These are phyloP conservation scores for Pollachius pollachius DNA, from an alignment of 2,113 vertebrate species.

Conservation along the genomic window DNA sequence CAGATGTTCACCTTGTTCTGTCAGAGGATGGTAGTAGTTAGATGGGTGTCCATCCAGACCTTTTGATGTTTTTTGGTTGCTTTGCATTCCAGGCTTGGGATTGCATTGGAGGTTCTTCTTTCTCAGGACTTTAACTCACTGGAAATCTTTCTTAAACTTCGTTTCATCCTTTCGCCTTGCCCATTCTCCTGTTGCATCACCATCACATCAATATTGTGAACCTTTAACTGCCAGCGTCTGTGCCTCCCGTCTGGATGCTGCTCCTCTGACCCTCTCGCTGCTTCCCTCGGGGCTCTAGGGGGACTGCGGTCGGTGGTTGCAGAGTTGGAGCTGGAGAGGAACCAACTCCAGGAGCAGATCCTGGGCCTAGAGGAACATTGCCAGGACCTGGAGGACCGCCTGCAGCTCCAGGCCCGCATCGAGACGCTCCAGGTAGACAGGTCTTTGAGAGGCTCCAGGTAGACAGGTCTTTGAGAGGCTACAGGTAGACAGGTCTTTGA, in stretches of 20 bases:
- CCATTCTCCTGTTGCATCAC: background rate
- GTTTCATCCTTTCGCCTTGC: background rate
- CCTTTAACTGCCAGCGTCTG: background rate
- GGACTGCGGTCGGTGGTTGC: conserved; percentile 86
- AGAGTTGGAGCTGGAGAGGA: conserved; percentile 88
- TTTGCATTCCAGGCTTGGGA: background rate
- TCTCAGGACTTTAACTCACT: background rate
- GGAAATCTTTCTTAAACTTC: background rate
- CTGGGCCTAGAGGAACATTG: conserved; percentile 84
- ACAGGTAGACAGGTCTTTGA: background rate
- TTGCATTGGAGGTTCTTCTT: conserved; percentile 1
- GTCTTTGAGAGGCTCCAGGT: too few relatives aligned
- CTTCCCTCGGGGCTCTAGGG: conserved; percentile 28
- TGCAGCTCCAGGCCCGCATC: conserved; percentile 84
- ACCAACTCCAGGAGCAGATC: conserved; percentile 92
- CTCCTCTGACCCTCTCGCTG: background rate
- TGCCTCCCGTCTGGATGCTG: background rate
- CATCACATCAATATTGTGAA: background rate
- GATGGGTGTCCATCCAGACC: background rate
- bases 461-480: too few relatives aligned
- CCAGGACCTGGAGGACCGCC: conserved; percentile 82
- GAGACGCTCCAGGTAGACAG: conserved; percentile 82
- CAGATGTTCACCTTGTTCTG: too few relatives aligned
- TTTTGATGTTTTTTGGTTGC: conserved; percentile 29
- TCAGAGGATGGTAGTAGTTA: too few relatives aligned